phyloP scores from a whole-genome alignment of 2,888 invertebrate species.

The Stenichneumon culpator region DNA sequence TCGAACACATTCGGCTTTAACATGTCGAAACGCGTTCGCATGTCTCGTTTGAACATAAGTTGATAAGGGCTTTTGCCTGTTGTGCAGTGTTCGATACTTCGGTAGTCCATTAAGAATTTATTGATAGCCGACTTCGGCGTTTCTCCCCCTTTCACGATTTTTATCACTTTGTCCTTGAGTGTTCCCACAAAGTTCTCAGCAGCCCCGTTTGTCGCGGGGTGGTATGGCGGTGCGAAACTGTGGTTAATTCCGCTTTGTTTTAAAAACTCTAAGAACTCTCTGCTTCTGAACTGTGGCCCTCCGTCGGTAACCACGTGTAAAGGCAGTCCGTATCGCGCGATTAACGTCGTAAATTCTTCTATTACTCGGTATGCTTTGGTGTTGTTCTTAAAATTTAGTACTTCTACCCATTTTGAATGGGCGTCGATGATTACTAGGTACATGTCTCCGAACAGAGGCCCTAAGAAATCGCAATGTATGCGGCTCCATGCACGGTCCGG shows the following conservation, averaged over 20 bases:
- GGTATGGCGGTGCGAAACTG: conserved; percentile 65
- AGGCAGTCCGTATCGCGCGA: conserved; percentile 64
- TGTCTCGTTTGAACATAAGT: conserved; percentile 52
- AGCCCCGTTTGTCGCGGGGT: conserved; percentile 63
- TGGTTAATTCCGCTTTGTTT: too few relatives aligned
- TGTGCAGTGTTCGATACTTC: conserved; percentile 58
- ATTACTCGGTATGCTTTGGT: conserved; percentile 61
- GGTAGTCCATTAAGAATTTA: conserved; percentile 67
- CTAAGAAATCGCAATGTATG: conserved; percentile 71
- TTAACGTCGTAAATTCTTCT: conserved; percentile 57
- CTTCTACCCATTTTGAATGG: conserved; percentile 72
- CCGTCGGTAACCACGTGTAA: conserved; percentile 67
- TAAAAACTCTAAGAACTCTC: conserved; percentile 62
- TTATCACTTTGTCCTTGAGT: conserved; percentile 64
- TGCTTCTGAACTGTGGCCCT: conserved; percentile 64
- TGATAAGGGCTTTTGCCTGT: conserved; percentile 46
- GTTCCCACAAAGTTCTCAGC: conserved; percentile 67
- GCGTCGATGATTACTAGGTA: conserved; percentile 74
- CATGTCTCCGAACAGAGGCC: conserved; percentile 64
- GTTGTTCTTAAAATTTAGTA: conserved; percentile 64
- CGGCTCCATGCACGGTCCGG: conserved; percentile 68
- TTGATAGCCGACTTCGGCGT: conserved; percentile 57
- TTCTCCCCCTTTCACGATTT: conserved; percentile 67
- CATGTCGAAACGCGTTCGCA: conserved; percentile 22
- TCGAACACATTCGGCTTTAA: background rate